Percentiles rank a stretch among this genome's conserved stretches.
phyloP scores from a whole-genome alignment of 2,888 invertebrate species.

The Asteroscopus sphinx region DNA sequence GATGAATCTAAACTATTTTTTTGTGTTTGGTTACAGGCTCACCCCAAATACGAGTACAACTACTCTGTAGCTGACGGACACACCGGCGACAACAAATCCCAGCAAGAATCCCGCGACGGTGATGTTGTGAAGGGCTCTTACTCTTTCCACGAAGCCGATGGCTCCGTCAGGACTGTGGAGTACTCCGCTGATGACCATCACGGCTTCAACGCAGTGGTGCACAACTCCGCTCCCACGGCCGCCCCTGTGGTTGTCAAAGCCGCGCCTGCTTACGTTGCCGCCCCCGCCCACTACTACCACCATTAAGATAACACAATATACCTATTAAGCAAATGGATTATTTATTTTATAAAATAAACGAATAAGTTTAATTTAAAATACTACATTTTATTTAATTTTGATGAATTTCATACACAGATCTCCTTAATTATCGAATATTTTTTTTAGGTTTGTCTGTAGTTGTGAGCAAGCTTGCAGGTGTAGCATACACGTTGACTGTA shows the following conservation, averaged over 20 bases:
- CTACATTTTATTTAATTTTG: too few relatives aligned
- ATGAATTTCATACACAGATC: too few relatives aligned
- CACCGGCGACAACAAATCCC: slow-evolving; percentile 87
- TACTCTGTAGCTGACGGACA: slow-evolving; percentile 87
- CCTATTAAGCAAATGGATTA: too few relatives aligned
- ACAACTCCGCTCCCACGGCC: slow-evolving; percentile 71
- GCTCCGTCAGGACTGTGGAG: slow-evolving; percentile 84
- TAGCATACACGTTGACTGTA: too few relatives aligned
- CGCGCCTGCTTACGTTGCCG: slow-evolving; percentile 50
- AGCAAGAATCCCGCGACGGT: slow-evolving; percentile 83
- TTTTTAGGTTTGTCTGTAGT: too few relatives aligned
- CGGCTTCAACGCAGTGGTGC: slow-evolving; percentile 78
- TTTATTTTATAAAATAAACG: too few relatives aligned
- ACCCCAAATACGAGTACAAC: slow-evolving; percentile 81
- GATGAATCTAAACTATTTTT: too few relatives aligned
- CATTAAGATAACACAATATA: slow-evolving; percentile 43
- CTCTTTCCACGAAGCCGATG: slow-evolving; percentile 85
- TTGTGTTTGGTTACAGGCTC: slow-evolving; percentile 60
- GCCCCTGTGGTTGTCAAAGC: slow-evolving; percentile 59
- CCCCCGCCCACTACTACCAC: slow-evolving; percentile 64
- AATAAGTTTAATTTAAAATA: too few relatives aligned
- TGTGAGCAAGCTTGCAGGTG: too few relatives aligned
- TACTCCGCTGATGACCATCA: slow-evolving; percentile 84
- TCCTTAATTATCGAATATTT: too few relatives aligned
- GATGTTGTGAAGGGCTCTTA: slow-evolving; percentile 85